These are phyloP conservation scores for Graphium colonna DNA, from an alignment of 2,888 invertebrate genomes.

Conservation along the genomic window DNA sequence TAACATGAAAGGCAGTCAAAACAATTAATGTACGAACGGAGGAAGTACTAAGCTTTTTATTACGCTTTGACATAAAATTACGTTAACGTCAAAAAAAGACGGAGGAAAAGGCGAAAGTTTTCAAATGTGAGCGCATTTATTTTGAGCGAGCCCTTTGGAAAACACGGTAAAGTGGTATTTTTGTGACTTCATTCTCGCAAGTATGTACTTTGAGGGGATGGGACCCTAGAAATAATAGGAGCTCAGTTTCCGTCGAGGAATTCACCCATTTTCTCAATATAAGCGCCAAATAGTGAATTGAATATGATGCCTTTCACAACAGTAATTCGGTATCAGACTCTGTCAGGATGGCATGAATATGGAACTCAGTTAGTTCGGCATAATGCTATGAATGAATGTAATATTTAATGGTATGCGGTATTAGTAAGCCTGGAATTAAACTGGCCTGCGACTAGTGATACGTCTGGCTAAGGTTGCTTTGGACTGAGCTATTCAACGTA, in stretches of 20 bases:
- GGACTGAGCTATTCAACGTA: too few species aligned
- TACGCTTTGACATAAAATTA: not conserved
- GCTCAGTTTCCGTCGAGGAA: slow-evolving; percentile 8
- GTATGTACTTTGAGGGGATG: slow-evolving; percentile 12
- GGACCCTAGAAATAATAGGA: slow-evolving; percentile 7
- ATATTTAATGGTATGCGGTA: too few species aligned
- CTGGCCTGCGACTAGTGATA: too few species aligned
- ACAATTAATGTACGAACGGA: not conserved
- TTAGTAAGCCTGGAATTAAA: too few species aligned
- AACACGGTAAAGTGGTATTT: slow-evolving; percentile 20
- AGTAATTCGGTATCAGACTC: too few species aligned
- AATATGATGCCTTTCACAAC: too few species aligned
- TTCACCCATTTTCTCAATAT: too few species aligned
- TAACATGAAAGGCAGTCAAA: not conserved
- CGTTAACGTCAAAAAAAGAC: not conserved
- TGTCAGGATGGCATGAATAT: too few species aligned
- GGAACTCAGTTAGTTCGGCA: too few species aligned
- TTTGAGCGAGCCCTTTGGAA: slow-evolving; percentile 13
- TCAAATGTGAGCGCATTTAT: slow-evolving; percentile 6
- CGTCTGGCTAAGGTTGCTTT: too few species aligned
- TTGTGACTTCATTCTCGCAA: slow-evolving; percentile 19
- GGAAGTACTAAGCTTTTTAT: not conserved
- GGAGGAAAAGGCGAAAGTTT: slow-evolving; percentile 8
- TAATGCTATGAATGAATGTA: too few species aligned
- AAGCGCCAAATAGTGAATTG: too few species aligned